Evolutionary conservation across 2,113 vertebrate species (phyloP), one percentile per base, ranked within the genome.

Genomic region (Emydocephalus ijimae): DNA sequence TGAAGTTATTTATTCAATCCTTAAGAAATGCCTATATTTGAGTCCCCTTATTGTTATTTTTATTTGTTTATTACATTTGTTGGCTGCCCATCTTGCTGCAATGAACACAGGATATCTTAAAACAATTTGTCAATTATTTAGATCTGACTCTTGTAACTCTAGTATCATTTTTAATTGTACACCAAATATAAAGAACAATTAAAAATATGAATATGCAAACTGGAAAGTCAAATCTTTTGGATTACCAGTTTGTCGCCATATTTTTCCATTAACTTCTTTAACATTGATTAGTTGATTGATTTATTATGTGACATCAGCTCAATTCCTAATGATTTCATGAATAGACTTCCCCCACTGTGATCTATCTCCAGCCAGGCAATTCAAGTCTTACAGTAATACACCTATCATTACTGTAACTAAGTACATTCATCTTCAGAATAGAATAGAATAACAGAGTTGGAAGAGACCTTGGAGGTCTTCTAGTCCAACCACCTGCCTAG

Each of bases 91-190:
- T 61, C 59, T 61, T 61, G 59, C 24, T 8, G 3, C 9, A 0
- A 61, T 61, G 1, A 8, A 61, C 12, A 86, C 50, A 29, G 20
- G 26, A 89, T 18, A 45, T 15, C 69, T 57, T 57, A 54, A 57
- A 92, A 55, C 85, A 26, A 74, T 29, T 55, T 85, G 54, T 90
- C 56, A 64, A 8, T 87, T 90, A 87, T 93, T 93, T 93, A 93
- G n/a, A 61, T 61, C n/a, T 54, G 56, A 61, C 81, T 90, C 45
- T 11, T 61, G 23, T 64, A 85, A 90, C n/a, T 43, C 88, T 74
- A 64, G 20, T 61, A 34, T 85, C 39, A 48, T 6, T 90, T 90
- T 90, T 48, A 26, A 4, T 39, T 52, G 74, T 56, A 89, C 23
- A 89, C 10, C 3, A 39, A 43, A 39, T 57, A 23, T 20, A 57